These are phyloP conservation scores for Bombyx mandarina DNA, from an alignment of 1,140 invertebrate species.

Conservation along the genomic window DNA sequence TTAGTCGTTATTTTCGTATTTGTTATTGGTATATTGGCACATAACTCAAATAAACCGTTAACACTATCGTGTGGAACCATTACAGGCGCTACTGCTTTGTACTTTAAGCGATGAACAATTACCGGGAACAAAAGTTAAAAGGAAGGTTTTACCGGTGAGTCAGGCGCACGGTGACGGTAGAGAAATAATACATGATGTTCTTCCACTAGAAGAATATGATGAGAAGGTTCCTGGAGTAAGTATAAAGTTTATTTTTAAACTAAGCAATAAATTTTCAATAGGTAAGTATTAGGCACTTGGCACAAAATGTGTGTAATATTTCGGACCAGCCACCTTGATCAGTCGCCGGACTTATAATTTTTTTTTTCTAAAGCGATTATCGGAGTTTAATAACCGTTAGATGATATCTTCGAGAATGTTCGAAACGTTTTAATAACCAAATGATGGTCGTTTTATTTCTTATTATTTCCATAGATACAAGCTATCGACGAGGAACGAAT, in stretches of 20 bases:
- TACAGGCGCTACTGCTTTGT: slow-evolving; percentile 59
- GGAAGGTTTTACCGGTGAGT: slow-evolving; percentile 27
- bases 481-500: slow-evolving; percentile 54
- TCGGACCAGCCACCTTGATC: too few relatives aligned
- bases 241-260: slow-evolving; percentile 17
- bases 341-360: too few relatives aligned
- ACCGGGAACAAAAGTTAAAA: slow-evolving; percentile 36
- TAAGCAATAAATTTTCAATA: neutral
- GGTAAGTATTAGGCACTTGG: too few relatives aligned
- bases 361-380: too few relatives aligned
- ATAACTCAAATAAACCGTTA: too few relatives aligned
- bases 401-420: slow-evolving; percentile 11
- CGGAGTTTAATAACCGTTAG: too few relatives aligned
- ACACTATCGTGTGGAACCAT: slow-evolving; percentile 9
- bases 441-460: neutral
- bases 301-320: too few relatives aligned
- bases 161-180: slow-evolving; percentile 39
- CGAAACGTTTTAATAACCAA: neutral
- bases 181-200: slow-evolving; percentile 26
- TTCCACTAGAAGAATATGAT: slow-evolving; percentile 18
- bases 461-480: slow-evolving; percentile 23
- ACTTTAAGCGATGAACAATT: slow-evolving; percentile 58
- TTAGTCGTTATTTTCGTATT: neutral
- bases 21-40: too few relatives aligned
- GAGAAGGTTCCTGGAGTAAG: slow-evolving; percentile 13